Percentiles rank a stretch among this genome's conserved stretches.
Evolutionary conservation across 2,797 vertebrate species (phyloP).

Genomic region (Paratrypauchen microcephalus): DNA sequence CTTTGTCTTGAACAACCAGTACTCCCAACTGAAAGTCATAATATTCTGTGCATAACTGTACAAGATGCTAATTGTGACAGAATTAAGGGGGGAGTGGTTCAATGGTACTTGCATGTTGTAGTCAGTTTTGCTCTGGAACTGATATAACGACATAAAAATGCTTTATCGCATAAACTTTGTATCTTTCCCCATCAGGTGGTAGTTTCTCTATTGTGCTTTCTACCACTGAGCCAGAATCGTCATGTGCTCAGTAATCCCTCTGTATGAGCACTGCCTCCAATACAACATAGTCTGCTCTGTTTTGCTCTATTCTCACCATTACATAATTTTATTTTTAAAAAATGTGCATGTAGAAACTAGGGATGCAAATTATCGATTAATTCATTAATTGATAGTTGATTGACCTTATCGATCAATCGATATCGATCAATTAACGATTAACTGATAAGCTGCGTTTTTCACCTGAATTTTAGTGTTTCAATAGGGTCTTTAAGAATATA

Average conservation of each 20-base stretch:
- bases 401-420: too few relatives aligned
- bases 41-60: not conserved
- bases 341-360: too few relatives aligned
- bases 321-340: not conserved
- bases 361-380: too few relatives aligned
- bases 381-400: too few relatives aligned
- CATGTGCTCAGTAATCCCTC: slow-evolving; percentile 60
- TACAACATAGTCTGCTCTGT: slow-evolving; percentile 25
- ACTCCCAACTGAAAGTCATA: not conserved
- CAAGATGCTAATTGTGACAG: not conserved
- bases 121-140: not conserved
- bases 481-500: too few relatives aligned
- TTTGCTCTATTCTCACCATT: slow-evolving; percentile 25
- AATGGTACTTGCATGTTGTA: not conserved
- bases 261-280: slow-evolving; percentile 46
- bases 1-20: not conserved
- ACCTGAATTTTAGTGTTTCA: too few relatives aligned
- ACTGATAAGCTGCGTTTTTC: too few relatives aligned
- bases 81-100: not conserved
- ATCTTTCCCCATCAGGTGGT: slow-evolving; percentile 17
- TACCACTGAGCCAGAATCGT: slow-evolving; percentile 44
- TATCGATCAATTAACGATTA: too few relatives aligned
- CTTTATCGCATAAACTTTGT: not conserved
- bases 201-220: slow-evolving; percentile 27
- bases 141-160: not conserved